Base-by-base conservation (phyloP, 2,113 vertebrate genomes). In the Spizaetus ornatus region DNA sequence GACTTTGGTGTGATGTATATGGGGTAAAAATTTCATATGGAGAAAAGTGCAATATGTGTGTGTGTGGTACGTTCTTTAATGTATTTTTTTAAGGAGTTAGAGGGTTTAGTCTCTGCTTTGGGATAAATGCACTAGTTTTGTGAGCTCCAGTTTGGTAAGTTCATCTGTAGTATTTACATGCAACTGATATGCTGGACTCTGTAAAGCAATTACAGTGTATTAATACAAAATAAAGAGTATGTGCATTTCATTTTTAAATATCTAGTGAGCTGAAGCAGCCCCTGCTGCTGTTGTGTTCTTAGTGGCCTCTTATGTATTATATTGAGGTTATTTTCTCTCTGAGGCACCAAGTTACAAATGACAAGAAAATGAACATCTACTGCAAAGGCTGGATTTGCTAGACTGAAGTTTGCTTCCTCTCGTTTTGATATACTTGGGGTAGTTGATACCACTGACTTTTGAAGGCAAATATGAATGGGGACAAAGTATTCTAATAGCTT, bases 11-110 rank as follows among this genome's bases (percentile, higher is more conserved):
- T 96, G 91, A 94, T 91, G 96, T 97, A 96, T 52, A 16, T 94
- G 97, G 98, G 98, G 97, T 97, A 97, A 97, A 92, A 95, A 95
- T 95, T 97, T 97, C 97, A 97, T 95, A 98, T 66, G 78, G 97
- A 98, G 97, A 97, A 93, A 98, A 98, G 98, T 98, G 98, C 98
- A 98, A 98, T 98, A 97, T 92, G 93, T 96, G 93, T 98, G 94
- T 82, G 96, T 94, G 97, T 98, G 98, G 98, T 98, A 98, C 94
- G 97, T 97, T 97, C 97, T 97, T 97, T 95, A 97, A 95, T 97
- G 95, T 97, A 96, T 95, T 97, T 95, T 97, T 97, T 97, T 96
- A 97, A 97, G 94, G 91, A 96, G 63, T 97, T 98, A 95, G 94
- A 97, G 95, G 93, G 97, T 87, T 98, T 97, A 97, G 95, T 97